Conservation (phyloP, 2,888 invertebrate species). For the Andrena bucephala region DNA sequence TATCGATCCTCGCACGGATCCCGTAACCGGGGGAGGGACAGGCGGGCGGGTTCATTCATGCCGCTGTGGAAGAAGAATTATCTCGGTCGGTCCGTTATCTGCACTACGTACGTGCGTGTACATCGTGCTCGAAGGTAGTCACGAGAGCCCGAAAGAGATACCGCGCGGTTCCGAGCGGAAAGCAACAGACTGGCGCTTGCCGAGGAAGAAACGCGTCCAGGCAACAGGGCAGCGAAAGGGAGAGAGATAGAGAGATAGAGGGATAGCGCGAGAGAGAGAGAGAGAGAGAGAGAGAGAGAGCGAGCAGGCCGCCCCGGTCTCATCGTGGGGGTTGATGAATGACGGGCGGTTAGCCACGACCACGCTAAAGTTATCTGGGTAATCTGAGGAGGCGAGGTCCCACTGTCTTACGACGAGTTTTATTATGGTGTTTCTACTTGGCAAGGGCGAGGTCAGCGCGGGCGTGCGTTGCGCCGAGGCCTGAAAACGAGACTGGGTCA, state of each 20-base stretch:
- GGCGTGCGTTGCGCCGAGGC: constrained; percentile 64
- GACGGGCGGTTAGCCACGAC: constrained; percentile 81
- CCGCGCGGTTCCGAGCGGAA: constrained; percentile 50
- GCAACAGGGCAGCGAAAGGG: constrained; percentile 7
- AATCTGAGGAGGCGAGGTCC: constrained; percentile 81
- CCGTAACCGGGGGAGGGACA: constrained; percentile 19
- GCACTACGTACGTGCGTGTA: constrained; percentile 67
- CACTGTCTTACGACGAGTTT: constrained; percentile 77
- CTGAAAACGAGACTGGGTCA: constrained; percentile 82
- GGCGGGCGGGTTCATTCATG: constrained; percentile 69
- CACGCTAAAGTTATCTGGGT: constrained; percentile 83
- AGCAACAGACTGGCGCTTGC: constrained; percentile 17
- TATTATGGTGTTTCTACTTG: constrained; percentile 76
- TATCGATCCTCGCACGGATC: constrained; percentile 62
- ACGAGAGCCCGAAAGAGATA: constrained; percentile 70
- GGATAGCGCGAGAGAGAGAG: constrained; percentile 5
- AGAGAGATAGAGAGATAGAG: constrained; percentile 9
- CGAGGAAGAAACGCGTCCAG: constrained; percentile 6
- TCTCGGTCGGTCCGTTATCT: constrained; percentile 71
- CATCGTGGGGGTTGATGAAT: constrained; percentile 81
- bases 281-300: constrained; percentile 15
- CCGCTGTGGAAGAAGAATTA: constrained; percentile 69
- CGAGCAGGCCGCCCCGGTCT: constrained; percentile 17
- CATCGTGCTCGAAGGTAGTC: constrained; percentile 65
- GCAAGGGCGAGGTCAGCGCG: constrained; percentile 83